These are phyloP conservation scores for Ceratina japonica DNA, from an alignment of 1,140 invertebrate genomes.

Conservation along the genomic window DNA sequence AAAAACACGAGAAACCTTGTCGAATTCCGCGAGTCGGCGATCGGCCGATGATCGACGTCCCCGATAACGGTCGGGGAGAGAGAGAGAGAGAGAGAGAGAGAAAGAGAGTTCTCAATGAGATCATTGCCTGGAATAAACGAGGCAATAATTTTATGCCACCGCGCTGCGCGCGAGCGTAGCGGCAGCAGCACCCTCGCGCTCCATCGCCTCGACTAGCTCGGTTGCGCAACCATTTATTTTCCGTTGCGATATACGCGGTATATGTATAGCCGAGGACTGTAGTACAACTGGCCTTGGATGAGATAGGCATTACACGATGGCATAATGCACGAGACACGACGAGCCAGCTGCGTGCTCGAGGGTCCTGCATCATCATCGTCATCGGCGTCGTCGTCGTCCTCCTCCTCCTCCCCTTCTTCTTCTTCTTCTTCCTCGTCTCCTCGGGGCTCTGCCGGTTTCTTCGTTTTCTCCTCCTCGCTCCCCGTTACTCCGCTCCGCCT, in stretches of 20 bases:
- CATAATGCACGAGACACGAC: conserved; percentile 71
- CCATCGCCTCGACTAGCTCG: conserved; percentile 56
- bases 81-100: too few relatives aligned
- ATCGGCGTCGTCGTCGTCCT: conserved; percentile 44
- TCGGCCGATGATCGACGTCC: conserved; percentile 48
- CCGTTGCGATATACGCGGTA: conserved; percentile 68
- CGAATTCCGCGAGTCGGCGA: conserved; percentile 22
- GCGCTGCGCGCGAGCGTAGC: conserved; percentile 32
- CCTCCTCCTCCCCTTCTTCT: conserved; percentile 26
- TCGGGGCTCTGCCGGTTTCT: neutral
- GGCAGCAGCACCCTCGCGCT: conserved; percentile 71
- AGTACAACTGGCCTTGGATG: conserved; percentile 77
- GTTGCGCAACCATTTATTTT: conserved; percentile 79
- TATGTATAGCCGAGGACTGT: conserved; percentile 62
- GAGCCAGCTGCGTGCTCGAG: conserved; percentile 63
- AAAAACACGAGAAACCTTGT: neutral
- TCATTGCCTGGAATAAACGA: conserved; percentile 78
- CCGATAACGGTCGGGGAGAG: conserved; percentile 35
- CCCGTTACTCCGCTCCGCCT: conserved; percentile 12
- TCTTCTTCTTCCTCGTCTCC: conserved; percentile 8
- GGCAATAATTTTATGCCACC: conserved; percentile 76
- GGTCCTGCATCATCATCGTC: conserved; percentile 61
- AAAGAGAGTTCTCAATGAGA: conserved; percentile 71
- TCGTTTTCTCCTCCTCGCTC: neutral
- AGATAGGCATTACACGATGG: conserved; percentile 74